Evolutionary conservation across 2,797 vertebrate species (phyloP).

Genomic region (Pseudocheirus occidentalis): DNA sequence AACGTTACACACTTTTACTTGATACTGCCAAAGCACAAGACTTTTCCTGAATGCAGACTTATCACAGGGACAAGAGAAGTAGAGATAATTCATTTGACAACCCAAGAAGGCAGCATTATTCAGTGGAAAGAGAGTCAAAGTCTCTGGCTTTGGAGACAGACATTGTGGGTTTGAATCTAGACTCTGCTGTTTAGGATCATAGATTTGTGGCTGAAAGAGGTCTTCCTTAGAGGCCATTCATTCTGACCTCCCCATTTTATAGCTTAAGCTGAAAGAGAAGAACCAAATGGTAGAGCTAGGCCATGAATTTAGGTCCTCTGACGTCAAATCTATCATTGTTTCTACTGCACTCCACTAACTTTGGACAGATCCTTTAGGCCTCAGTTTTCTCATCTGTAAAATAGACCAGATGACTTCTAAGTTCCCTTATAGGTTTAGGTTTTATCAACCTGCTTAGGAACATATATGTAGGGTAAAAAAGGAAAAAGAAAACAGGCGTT

Average conservation of each 20-base stretch:
- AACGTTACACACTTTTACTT: background rate
- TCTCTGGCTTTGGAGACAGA: background rate
- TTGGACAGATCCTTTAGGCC: background rate
- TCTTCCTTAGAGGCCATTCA: background rate
- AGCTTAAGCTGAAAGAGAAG: background rate
- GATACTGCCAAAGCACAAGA: background rate
- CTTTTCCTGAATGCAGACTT: background rate
- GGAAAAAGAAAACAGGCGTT: background rate
- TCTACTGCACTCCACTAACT: background rate
- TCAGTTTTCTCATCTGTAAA: background rate
- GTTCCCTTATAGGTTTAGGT: background rate
- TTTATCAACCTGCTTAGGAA: background rate
- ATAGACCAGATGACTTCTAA: background rate
- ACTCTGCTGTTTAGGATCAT: background rate
- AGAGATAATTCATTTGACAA: background rate
- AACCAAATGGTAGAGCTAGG: constrained; percentile 7
- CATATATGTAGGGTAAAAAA: background rate
- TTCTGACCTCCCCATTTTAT: background rate
- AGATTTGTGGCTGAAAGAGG: background rate
- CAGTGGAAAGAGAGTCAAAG: background rate
- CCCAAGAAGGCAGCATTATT: background rate
- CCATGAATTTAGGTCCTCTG: background rate
- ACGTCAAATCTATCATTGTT: background rate
- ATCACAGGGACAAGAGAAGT: background rate
- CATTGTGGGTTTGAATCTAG: background rate